These are phyloP conservation scores for Synaphobranchus kaupii DNA, from an alignment of 2,797 vertebrate genomes.

Conservation along the genomic window DNA sequence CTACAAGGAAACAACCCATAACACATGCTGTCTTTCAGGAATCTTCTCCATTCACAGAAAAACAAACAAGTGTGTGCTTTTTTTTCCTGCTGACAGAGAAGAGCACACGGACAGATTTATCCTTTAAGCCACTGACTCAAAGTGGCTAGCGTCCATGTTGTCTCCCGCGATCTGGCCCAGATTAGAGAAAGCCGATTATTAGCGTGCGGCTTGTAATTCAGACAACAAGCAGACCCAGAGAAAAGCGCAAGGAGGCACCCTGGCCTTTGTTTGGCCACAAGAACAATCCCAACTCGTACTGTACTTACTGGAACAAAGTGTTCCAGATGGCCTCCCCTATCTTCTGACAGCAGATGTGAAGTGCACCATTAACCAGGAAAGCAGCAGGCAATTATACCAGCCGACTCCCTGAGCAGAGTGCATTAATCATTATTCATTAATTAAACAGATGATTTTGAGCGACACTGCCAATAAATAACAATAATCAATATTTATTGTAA, in stretches of 20 bases:
- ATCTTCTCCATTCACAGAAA: not conserved
- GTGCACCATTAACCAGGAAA: not conserved
- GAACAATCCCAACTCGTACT: constrained; percentile 23
- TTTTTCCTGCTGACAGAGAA: not conserved
- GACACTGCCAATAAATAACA: not conserved
- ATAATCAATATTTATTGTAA: not conserved
- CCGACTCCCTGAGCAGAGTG: not conserved
- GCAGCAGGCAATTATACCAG: not conserved
- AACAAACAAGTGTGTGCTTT: not conserved
- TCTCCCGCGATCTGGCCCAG: constrained; percentile 43
- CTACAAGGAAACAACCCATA: not conserved
- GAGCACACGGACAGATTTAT: not conserved
- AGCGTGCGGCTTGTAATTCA: constrained; percentile 28
- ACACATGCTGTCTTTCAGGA: not conserved
- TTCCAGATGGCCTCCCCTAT: not conserved
- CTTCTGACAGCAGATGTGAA: not conserved
- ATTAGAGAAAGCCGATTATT: constrained; percentile 59
- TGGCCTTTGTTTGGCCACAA: not conserved
- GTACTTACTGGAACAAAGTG: not conserved
- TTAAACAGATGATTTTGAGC: not conserved
- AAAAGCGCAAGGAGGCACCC: not conserved
- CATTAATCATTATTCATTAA: not conserved
- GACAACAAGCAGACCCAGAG: not conserved
- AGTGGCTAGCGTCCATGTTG: constrained; percentile 31
- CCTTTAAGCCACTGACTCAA: constrained; percentile 29